Conservation (phyloP, 1,140 invertebrate genomes). For the Caenorhabditis briggsae region DNA sequence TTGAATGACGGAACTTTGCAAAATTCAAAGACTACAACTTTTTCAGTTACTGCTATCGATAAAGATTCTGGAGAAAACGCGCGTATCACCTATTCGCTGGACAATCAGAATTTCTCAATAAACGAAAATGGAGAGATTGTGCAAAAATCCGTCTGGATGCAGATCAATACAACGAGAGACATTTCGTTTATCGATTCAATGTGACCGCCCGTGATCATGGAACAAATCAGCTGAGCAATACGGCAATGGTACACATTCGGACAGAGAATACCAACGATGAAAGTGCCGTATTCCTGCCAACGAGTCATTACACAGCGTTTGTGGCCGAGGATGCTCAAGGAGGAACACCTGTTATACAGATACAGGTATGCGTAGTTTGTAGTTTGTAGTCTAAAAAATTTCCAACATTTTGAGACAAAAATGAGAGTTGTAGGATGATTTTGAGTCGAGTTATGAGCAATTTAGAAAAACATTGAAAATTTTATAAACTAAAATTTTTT, state of each 20-base stretch:
- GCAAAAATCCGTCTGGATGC: conserved; percentile 70
- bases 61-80: conserved; percentile 72
- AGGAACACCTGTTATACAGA: conserved; percentile 70
- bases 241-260: conserved; percentile 81
- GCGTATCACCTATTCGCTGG: conserved; percentile 69
- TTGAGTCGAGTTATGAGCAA: too few relatives aligned
- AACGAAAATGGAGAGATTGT: conserved; percentile 73
- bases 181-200: conserved; percentile 83
- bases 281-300: conserved; percentile 72
- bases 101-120: conserved; percentile 71
- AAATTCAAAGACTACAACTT: background rate
- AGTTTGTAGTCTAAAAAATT: too few relatives aligned
- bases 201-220: conserved; percentile 91
- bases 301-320: conserved; percentile 72
- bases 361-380: too few relatives aligned
- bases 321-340: conserved; percentile 77
- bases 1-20: background rate
- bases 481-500: too few relatives aligned
- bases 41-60: conserved; percentile 71
- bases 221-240: conserved; percentile 84
- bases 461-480: too few relatives aligned
- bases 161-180: conserved; percentile 72
- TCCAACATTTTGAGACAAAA: too few relatives aligned
- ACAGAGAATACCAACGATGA: conserved; percentile 77
- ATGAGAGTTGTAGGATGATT: too few relatives aligned